A percentile compares a stretch with the other conserved stretches of the same genome.
Evolutionary conservation across 2,888 invertebrate genomes (phyloP).

Genomic region (Melinaea menophilus): DNA sequence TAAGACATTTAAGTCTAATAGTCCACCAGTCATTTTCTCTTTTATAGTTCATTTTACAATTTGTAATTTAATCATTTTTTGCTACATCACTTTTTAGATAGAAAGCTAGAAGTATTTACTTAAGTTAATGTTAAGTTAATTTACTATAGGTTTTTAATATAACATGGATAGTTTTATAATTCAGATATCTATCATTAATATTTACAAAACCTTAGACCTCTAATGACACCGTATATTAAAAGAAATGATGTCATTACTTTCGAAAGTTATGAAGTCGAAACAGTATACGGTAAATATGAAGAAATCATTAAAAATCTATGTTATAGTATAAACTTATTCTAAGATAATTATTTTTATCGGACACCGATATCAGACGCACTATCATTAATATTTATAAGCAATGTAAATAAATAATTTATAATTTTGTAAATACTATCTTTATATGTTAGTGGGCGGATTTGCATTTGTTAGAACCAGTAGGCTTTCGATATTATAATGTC

Average conservation of each 20-base stretch:
- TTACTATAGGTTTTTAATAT: no score
- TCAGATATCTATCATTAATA: no score
- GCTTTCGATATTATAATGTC: slow-evolving; percentile 22
- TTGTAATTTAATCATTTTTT: not conserved
- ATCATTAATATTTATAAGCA: slow-evolving; percentile 21
- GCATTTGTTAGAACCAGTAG: slow-evolving; percentile 26
- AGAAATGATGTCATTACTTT: no score
- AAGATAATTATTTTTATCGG: slow-evolving; percentile 8
- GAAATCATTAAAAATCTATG: no score
- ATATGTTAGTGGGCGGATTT: slow-evolving; percentile 33
- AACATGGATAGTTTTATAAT: no score
- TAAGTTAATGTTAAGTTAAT: no score
- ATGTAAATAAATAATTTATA: slow-evolving; percentile 47
- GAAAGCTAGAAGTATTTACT: no score
- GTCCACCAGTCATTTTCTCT: slow-evolving; percentile 9
- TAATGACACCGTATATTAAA: no score
- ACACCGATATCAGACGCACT: slow-evolving; percentile 16
- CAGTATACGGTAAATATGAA: no score
- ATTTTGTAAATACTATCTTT: slow-evolving; percentile 47
- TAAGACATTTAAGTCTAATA: slow-evolving; percentile 21
- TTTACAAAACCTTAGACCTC: no score
- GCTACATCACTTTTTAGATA: not conserved
- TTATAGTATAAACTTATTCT: not conserved
- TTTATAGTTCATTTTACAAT: not conserved
- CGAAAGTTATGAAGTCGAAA: no score